These are phyloP conservation scores for Amphipyra berbera DNA, from an alignment of 2,888 invertebrate genomes.

Conservation along the genomic window DNA sequence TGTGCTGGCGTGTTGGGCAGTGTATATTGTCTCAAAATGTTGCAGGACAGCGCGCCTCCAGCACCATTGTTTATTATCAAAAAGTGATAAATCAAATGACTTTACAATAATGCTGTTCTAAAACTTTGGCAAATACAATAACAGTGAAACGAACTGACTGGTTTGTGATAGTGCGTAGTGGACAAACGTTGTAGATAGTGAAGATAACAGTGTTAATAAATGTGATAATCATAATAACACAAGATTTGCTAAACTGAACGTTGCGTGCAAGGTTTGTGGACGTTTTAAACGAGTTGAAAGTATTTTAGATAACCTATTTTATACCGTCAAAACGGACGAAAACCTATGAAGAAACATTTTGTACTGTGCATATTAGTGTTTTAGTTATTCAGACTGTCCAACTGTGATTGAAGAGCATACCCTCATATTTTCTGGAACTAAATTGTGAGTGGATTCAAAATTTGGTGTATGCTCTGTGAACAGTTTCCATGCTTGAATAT, in stretches of 20 bases:
- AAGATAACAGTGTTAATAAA: slow-evolving; percentile 47
- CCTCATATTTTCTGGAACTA: neutral
- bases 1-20: slow-evolving; percentile 88
- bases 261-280: slow-evolving; percentile 43
- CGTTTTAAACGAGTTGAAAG: slow-evolving; percentile 21
- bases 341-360: slow-evolving; percentile 18
- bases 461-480: neutral
- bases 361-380: neutral
- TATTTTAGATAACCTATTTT: slow-evolving; percentile 17
- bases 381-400: neutral
- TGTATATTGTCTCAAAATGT: slow-evolving; percentile 89
- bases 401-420: neutral
- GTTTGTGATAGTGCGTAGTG: slow-evolving; percentile 60
- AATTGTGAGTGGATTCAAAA: neutral
- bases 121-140: slow-evolving; percentile 63
- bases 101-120: slow-evolving; percentile 78
- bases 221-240: slow-evolving; percentile 52
- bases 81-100: slow-evolving; percentile 89
- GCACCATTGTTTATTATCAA: slow-evolving; percentile 87
- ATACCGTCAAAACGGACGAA: slow-evolving; percentile 1
- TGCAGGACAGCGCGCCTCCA: slow-evolving; percentile 80
- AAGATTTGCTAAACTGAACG: slow-evolving; percentile 29
- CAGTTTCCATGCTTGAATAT: neutral
- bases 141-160: slow-evolving; percentile 62
- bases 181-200: slow-evolving; percentile 43